Conservation (phyloP, 2,888 invertebrate genomes). For the Chelonus formosanus region DNA sequence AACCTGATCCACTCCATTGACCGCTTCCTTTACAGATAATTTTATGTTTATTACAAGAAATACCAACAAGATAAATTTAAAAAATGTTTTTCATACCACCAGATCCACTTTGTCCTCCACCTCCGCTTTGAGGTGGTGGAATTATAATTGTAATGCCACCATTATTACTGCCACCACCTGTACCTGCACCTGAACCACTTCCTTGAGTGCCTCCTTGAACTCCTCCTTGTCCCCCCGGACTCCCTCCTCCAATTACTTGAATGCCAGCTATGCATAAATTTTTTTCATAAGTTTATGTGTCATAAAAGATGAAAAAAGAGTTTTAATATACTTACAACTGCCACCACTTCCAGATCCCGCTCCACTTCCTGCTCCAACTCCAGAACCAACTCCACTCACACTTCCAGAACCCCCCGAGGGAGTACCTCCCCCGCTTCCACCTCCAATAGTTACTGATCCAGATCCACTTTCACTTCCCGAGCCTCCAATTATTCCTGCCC, state of each 20-base stretch:
- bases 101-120: too few species aligned
- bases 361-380: background rate
- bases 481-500: background rate
- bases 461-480: conserved; percentile 1
- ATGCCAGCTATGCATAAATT: background rate
- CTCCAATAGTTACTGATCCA: background rate
- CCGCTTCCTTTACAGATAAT: too few species aligned
- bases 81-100: too few species aligned
- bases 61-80: too few species aligned
- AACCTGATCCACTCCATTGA: background rate
- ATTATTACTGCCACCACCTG: background rate
- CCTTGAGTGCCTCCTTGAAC: background rate
- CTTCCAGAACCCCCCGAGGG: background rate
- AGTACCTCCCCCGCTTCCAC: conserved; percentile 13
- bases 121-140: too few species aligned
- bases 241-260: background rate
- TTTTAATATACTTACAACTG: too few species aligned
- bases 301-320: too few species aligned
- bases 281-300: too few species aligned
- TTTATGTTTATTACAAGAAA: too few species aligned
- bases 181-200: background rate
- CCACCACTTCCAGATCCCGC: conserved; percentile 6
- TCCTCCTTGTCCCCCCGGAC: background rate
- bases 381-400: background rate
- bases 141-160: background rate